Evolutionary conservation across 2,888 invertebrate genomes (phyloP), one percentile per base, ranked within the genome.

Genomic region (Podotricha telesiphe): DNA sequence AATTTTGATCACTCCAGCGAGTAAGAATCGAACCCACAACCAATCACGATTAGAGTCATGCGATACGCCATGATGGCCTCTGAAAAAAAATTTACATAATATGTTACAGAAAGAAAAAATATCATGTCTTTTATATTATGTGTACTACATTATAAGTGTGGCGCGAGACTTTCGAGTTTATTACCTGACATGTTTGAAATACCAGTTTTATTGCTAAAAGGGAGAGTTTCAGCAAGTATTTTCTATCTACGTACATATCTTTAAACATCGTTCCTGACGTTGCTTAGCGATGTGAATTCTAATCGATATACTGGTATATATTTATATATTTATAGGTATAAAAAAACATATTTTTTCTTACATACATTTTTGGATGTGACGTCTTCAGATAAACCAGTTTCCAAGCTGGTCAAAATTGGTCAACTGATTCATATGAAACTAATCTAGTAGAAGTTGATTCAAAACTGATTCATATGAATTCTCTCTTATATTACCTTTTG

Each of bases 181-280:
- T 90, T 89, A 89, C 90, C 88, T 85, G 89, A 89, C 91, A 89
- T 88, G 87, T 90, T 89, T 87, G 90, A 88, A 90, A 91, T 91
- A 88, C 88, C 89, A 78, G 84, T 87, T 88, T 87, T 89, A 89
- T 87, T 86, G 81, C 80, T 79, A 76, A 76, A 73, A 75, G 76
- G 75, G 77, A 74, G 76, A 68, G 80, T 74, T 75, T 77, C 71
- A 70, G 72, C 71, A 74, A 79, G 80, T 79, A 78, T 84, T 83
- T 80, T 77, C 74, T 72, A 73, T 73, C 73, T 75, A 61, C 69
- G 56, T 53, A 70, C 65, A 72, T 72, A 71, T n/a, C 40, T 15
- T 22, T 58, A 62, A 56, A 42, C 22, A 17, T 45, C 59, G 28
- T 59, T 45, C 59, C 11, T 28, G 17, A 59, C 45, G 45, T 42